phyloP scores from a whole-genome alignment of 2,888 invertebrate species.

The Molanna angustata region DNA sequence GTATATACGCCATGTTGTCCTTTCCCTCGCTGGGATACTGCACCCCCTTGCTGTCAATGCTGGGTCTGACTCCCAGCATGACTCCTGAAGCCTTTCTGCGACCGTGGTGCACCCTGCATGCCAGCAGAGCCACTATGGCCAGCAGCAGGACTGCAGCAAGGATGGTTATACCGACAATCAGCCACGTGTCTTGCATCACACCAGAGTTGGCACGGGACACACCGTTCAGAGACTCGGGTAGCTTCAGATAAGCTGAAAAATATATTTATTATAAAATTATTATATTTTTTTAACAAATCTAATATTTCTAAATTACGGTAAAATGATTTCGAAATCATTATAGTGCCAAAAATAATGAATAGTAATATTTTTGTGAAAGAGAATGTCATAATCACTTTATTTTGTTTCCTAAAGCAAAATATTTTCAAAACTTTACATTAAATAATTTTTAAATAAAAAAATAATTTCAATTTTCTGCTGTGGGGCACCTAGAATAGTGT shows the following conservation, averaged over 20 bases:
- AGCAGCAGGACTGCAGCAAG: slow-evolving; percentile 59
- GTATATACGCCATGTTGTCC: slow-evolving; percentile 40
- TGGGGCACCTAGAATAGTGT: too few relatives aligned
- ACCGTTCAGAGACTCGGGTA: slow-evolving; percentile 59
- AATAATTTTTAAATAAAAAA: too few relatives aligned
- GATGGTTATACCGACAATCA: slow-evolving; percentile 61
- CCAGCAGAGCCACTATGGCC: slow-evolving; percentile 53
- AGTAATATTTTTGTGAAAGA: too few relatives aligned
- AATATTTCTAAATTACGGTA: too few relatives aligned
- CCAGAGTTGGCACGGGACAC: slow-evolving; percentile 45
- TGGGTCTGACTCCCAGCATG: slow-evolving; percentile 31
- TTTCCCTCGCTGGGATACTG: slow-evolving; percentile 39
- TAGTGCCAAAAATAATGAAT: too few relatives aligned
- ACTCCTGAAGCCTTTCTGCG: slow-evolving; percentile 32
- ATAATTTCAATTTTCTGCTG: too few relatives aligned
- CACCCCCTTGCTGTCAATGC: slow-evolving; percentile 38
- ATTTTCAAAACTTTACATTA: too few relatives aligned
- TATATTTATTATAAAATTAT: too few relatives aligned
- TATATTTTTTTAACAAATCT: too few relatives aligned
- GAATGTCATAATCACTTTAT: too few relatives aligned
- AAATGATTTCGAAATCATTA: too few relatives aligned
- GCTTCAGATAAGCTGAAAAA: slow-evolving; percentile 71
- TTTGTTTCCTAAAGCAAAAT: too few relatives aligned
- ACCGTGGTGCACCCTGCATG: slow-evolving; percentile 41
- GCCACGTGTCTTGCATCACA: slow-evolving; percentile 59